Evolutionary conservation across 2,888 invertebrate genomes (phyloP), one percentile per base, ranked within the genome.

Genomic region (Imbricaverruca yamaguchii): DNA sequence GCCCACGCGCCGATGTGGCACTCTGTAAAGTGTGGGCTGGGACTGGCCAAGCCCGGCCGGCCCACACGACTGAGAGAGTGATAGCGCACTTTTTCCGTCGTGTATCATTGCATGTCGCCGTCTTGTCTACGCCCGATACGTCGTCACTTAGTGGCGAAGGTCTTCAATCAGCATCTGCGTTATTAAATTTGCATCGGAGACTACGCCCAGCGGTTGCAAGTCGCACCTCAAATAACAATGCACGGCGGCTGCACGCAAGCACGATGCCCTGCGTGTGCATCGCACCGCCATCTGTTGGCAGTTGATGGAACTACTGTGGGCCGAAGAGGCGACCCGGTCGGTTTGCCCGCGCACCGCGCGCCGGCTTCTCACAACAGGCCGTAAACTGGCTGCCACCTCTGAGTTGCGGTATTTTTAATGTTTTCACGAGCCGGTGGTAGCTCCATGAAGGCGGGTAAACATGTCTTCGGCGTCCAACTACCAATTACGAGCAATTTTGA

Each of bases 191-290:
- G 69, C 69, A 69, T 69, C 69, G 39, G 69, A 7, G 25, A 15
- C 69, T 69, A 25, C 69, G 39, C 69, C 69, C 39, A 39, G 69
- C 69, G 69, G 39, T 69, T 69, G 39, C 13, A 69, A 69, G 69
- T 69, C 69, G 39, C 69, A 69, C 69, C 69, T 69, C 69, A 15
- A 23, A 15, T 69, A 69, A 69, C 69, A 69, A 69, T 69, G 69
- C 74, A 18, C 53, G 7, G 39, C 39, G 53, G 39, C 55, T 74
- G 74, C 74, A 74, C 74, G 74, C 74, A 74, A 55, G 74, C 10
- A 55, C 21, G 74, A 53, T 55, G 74, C 74, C 53, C 53, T 18
- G 74, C 55, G 74, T 55, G 21, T 21, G 53, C 53, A 18, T 21
- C 9, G 53, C 21, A 74, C 55, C 74, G 53, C 74, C 74, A 74